These are phyloP conservation scores for Eugnorisma glareosa DNA, from an alignment of 2,888 invertebrate species.

Conservation along the genomic window DNA sequence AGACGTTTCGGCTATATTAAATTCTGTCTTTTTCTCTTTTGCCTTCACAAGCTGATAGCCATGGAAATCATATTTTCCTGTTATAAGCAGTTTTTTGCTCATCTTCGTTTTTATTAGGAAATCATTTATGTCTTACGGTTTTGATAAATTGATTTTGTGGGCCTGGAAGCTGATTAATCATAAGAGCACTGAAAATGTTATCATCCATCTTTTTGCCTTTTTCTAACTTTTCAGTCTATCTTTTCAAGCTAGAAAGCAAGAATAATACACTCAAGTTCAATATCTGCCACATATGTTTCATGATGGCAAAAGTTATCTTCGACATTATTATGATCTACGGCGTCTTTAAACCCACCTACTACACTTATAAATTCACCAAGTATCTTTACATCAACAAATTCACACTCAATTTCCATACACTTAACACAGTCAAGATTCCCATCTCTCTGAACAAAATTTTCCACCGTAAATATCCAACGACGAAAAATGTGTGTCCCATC, in stretches of 20 bases:
- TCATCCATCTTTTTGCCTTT: background rate
- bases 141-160: constrained; percentile 16
- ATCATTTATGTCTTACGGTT: constrained; percentile 41
- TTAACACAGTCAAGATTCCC: constrained; percentile 25
- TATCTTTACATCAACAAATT: background rate
- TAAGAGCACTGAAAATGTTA: background rate
- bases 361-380: background rate
- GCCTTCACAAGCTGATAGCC: constrained; percentile 77
- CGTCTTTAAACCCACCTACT: background rate
- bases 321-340: background rate
- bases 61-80: constrained; percentile 84
- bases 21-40: constrained; percentile 84
- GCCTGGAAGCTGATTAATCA: background rate
- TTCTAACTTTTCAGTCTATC: background rate
- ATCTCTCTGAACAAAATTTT: constrained; percentile 49
- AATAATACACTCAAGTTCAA: background rate
- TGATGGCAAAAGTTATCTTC: background rate
- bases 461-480: constrained; percentile 62
- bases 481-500: constrained; percentile 77
- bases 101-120: constrained; percentile 70
- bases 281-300: too few species aligned
- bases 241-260: background rate
- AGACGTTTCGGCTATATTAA: constrained; percentile 87
- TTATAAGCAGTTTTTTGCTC: constrained; percentile 68
- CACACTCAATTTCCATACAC: constrained; percentile 9